phyloP scores from a whole-genome alignment of 2,113 vertebrate genomes.

The Hemichromis elongatus region DNA sequence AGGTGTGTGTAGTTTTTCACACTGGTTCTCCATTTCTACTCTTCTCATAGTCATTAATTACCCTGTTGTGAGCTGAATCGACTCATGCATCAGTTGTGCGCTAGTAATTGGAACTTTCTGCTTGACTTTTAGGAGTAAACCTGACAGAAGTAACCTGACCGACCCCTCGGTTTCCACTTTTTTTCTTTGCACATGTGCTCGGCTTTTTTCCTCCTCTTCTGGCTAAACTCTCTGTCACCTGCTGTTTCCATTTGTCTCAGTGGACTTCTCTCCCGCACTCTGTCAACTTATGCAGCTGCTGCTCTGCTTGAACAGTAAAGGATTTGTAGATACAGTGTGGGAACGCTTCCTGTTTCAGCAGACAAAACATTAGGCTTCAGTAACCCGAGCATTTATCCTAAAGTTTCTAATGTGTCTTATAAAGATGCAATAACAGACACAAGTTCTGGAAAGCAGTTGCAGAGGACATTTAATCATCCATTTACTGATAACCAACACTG shows the following conservation, averaged over 20 bases:
- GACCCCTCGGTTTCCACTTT: fast-evolving
- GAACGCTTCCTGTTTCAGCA: neutral
- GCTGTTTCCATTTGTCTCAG: constrained; percentile 42
- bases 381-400: neutral
- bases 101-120: neutral
- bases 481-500: neutral
- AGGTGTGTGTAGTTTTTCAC: neutral
- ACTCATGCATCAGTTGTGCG: neutral
- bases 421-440: neutral
- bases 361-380: neutral
- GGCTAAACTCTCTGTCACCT: neutral
- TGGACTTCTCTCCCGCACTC: neutral
- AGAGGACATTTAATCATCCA: neutral
- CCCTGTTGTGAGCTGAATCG: neutral
- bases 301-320: neutral
- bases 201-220: constrained; percentile 11
- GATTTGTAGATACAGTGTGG: neutral
- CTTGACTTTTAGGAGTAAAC: neutral
- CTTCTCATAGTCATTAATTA: neutral
- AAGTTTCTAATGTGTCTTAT: neutral
- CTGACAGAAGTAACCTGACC: neutral
- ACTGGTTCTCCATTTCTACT: neutral
- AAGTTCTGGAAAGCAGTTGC: neutral
- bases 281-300: neutral
- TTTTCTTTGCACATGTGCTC: constrained; percentile 32